Conservation (phyloP, 2,888 invertebrate species). For the Amaurobius ferox region DNA sequence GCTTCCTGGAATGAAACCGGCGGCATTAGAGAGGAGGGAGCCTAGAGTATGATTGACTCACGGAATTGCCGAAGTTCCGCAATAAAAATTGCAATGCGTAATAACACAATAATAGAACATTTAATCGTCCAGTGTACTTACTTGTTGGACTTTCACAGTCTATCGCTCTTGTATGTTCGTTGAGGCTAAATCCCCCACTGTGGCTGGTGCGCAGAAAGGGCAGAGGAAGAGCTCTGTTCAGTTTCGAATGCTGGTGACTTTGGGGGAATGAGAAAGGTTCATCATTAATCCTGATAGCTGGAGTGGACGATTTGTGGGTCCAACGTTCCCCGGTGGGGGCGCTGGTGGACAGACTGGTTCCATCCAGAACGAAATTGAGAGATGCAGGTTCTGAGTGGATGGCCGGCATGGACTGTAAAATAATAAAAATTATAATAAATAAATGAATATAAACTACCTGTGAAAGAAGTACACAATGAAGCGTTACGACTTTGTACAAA, state of each 20-base stretch:
- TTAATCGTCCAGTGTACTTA: too few species aligned
- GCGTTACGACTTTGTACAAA: too few species aligned
- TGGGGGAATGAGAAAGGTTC: not conserved
- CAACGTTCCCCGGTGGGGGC: slow-evolving; percentile 28
- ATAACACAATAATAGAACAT: too few species aligned
- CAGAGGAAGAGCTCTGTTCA: slow-evolving; percentile 41
- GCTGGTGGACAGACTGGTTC: not conserved
- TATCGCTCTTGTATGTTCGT: slow-evolving; percentile 42
- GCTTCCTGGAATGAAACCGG: too few species aligned
- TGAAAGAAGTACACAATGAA: too few species aligned
- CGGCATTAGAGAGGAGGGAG: too few species aligned
- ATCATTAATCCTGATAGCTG: not conserved
- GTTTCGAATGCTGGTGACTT: not conserved
- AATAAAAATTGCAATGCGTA: too few species aligned
- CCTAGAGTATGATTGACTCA: too few species aligned
- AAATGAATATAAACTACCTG: not conserved
- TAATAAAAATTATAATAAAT: not conserved
- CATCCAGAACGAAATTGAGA: slow-evolving; percentile 2
- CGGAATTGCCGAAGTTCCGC: too few species aligned
- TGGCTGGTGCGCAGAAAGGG: slow-evolving; percentile 57
- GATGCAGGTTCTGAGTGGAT: slow-evolving; percentile 47
- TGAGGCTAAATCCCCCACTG: slow-evolving; percentile 57
- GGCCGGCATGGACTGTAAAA: slow-evolving; percentile 45
- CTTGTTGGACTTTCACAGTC: slow-evolving; percentile 65
- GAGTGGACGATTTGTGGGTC: not conserved